Conservation (phyloP, 1,140 invertebrate genomes). For the Tribolium madens region DNA sequence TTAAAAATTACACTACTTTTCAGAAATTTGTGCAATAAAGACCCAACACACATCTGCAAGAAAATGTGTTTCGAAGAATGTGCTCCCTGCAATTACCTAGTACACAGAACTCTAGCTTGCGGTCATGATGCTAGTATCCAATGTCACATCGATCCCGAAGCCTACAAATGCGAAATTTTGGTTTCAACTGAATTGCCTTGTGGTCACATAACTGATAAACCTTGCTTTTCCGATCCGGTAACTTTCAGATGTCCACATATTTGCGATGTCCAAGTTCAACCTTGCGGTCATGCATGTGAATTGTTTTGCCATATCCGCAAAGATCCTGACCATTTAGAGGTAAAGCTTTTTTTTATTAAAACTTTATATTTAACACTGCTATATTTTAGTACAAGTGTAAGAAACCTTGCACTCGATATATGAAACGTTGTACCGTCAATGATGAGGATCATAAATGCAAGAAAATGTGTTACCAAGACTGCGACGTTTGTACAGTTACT, state of each 20-base stretch:
- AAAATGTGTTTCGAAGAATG: constrained; percentile 68
- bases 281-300: constrained; percentile 69
- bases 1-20: background rate
- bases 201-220: constrained; percentile 66
- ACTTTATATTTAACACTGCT: background rate
- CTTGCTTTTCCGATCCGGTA: constrained; percentile 62
- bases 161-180: constrained; percentile 61
- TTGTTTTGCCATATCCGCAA: constrained; percentile 66
- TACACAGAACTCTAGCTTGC: constrained; percentile 66
- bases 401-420: constrained; percentile 66
- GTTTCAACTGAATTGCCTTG: constrained; percentile 65
- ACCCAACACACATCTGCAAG: constrained; percentile 66
- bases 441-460: constrained; percentile 66
- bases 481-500: constrained; percentile 66
- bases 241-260: constrained; percentile 63
- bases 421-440: constrained; percentile 64
- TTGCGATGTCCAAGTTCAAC: constrained; percentile 65
- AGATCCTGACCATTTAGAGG: constrained; percentile 68
- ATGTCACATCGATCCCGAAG: constrained; percentile 63
- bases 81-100: constrained; percentile 64
- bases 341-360: background rate
- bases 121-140: constrained; percentile 64
- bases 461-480: constrained; percentile 68
- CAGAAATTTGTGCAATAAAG: constrained; percentile 65
- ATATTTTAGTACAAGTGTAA: constrained; percentile 65